These are phyloP conservation scores for Mugil cephalus DNA, from an alignment of 2,113 vertebrate species.

Conservation along the genomic window DNA sequence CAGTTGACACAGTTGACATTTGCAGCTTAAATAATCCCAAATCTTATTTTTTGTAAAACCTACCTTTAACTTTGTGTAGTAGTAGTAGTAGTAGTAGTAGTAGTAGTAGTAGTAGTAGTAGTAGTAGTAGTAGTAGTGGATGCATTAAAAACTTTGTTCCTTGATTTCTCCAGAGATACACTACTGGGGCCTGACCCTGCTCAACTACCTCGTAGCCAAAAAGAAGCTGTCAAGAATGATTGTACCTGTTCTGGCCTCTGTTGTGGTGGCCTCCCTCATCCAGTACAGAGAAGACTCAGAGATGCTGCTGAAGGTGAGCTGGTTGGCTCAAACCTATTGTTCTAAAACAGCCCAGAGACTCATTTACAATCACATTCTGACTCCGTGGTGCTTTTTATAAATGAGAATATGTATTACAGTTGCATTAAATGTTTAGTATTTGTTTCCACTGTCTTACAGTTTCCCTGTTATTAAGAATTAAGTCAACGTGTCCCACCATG, in stretches of 20 bases:
- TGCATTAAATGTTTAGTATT: too few species aligned
- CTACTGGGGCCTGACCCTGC: constrained; percentile 90
- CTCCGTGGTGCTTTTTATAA: too few species aligned
- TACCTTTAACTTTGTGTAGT: too few species aligned
- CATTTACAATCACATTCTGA: neutral
- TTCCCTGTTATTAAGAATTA: too few species aligned
- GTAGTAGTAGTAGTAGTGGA: too few species aligned
- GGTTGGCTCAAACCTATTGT: neutral
- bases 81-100: too few species aligned
- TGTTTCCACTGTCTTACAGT: too few species aligned
- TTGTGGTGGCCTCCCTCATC: constrained; percentile 86
- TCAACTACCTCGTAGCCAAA: constrained; percentile 87
- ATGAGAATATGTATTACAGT: too few species aligned
- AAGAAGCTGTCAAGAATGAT: constrained; percentile 89
- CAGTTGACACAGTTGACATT: too few species aligned
- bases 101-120: too few species aligned
- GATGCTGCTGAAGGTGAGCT: constrained; percentile 87
- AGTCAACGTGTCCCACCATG: too few species aligned
- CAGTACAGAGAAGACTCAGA: constrained; percentile 86
- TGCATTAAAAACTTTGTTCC: too few species aligned
- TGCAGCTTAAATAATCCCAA: neutral
- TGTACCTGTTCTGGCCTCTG: constrained; percentile 88
- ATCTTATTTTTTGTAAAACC: neutral
- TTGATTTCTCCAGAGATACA: constrained; percentile 89
- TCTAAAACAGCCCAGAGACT: neutral